Evolutionary conservation across 2,888 invertebrate genomes (phyloP), one percentile per base, ranked within the genome.

Genomic region (Podabrus alpinus): DNA sequence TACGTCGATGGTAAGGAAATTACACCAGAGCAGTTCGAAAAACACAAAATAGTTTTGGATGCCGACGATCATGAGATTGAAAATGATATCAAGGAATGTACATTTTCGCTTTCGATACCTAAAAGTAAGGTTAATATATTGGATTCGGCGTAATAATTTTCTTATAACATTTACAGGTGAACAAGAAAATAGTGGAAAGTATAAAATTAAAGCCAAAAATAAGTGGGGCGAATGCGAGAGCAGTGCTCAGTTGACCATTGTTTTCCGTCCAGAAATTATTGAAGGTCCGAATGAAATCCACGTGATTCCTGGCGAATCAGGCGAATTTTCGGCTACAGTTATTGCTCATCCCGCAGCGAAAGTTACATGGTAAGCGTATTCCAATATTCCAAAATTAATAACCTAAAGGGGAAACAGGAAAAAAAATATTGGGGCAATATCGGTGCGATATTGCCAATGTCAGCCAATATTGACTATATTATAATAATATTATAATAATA

Each of bases 311-410:
- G 95, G 92, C 71, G 94, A 95, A 82, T 91, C 93, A 24, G 92
- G 94, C 19, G 91, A 92, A 77, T 93, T 98, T 85, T 92, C 94
- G 81, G 95, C 94, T 45, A 91, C 93, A 61, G 92, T 98, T 1
- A 92, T 93, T 81, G 97, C 97, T 19, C 96, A 96, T 87, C 99
- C 99, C 0, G 92, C 93, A 78, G 96, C 98, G 1, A 94, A 94
- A 79, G 92, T 99, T 1, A 92, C 94, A 81, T 98, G 97, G 97
- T 90, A 83, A 81, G 82, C 79, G n/a, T n/a, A n/a, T n/a, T n/a
- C n/a, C n/a, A n/a, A 59, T 15, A 19, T 19, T 25, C 21, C 13
- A 66, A 17, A 45, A 29, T 16, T 72, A n/a, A n/a, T n/a, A n/a
- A n/a, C n/a, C n/a, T n/a, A n/a, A n/a, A n/a, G n/a, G n/a, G n/a